Evolutionary conservation across 2,113 vertebrate species (phyloP).

Genomic region (Chlamydotis undulata): DNA sequence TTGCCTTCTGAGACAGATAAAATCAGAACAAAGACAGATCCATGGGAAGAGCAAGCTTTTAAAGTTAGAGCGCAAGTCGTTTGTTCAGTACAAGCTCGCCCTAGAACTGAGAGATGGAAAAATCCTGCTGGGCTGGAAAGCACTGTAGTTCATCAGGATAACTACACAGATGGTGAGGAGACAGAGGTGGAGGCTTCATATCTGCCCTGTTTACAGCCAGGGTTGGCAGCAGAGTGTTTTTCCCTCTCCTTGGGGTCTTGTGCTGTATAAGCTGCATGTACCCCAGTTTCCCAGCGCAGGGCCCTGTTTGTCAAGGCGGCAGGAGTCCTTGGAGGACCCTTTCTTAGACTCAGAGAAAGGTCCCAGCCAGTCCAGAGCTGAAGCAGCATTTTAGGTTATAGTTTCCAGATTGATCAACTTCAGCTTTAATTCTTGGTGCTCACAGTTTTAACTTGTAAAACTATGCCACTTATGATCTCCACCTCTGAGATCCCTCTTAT

Average conservation of each 20-base stretch:
- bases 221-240: not conserved
- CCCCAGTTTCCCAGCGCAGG: not conserved
- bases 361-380: not conserved
- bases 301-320: not conserved
- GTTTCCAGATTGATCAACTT: conserved; percentile 6
- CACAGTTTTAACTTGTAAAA: conserved; percentile 38
- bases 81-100: not conserved
- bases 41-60: not conserved
- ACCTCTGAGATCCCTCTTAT: conserved; percentile 40
- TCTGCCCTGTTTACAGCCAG: not conserved
- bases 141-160: not conserved
- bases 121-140: not conserved
- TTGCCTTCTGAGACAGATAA: conserved; percentile 4
- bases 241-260: not conserved
- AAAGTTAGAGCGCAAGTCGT: not conserved
- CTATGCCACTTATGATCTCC: conserved; percentile 14
- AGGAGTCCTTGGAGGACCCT: not conserved
- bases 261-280: not conserved
- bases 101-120: conserved; percentile 2
- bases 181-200: not conserved
- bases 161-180: not conserved
- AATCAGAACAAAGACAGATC: not conserved
- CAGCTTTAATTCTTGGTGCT: not conserved
- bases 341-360: not conserved
- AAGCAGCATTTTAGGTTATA: not conserved